Percentiles rank a stretch among this genome's conserved stretches.
Evolutionary conservation across 2,113 vertebrate species (phyloP).

Genomic region (Promerops cafer): DNA sequence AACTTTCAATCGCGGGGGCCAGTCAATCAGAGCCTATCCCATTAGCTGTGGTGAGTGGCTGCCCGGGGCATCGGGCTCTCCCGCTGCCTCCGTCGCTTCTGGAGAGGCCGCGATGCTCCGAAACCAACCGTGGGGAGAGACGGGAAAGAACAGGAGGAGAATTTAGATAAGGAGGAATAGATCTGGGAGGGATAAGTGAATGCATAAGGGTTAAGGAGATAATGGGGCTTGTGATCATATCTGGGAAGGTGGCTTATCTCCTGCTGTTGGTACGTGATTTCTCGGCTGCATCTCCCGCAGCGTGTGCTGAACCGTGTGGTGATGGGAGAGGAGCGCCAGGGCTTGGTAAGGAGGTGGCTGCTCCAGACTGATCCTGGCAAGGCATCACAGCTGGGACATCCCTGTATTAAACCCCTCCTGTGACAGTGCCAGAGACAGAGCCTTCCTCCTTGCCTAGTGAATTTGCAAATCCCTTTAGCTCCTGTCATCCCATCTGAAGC

Average conservation of each 20-base stretch:
- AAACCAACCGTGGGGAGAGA: background rate
- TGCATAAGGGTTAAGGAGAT: conserved; percentile 3
- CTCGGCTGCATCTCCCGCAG: background rate
- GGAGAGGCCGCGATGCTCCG: rapidly evolving
- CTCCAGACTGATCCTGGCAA: background rate
- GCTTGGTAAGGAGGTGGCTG: background rate
- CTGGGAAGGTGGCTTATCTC: conserved; percentile 1
- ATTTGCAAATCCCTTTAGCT: background rate
- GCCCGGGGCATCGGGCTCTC: background rate
- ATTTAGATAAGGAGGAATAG: background rate
- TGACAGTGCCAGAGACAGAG: background rate
- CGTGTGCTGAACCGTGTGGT: rapidly evolving
- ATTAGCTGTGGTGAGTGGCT: background rate
- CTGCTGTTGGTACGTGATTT: background rate
- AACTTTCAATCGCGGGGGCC: background rate
- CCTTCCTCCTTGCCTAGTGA: background rate
- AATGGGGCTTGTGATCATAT: background rate
- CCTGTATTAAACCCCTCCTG: background rate
- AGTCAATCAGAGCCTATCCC: conserved; percentile 1
- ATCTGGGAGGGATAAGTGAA: background rate
- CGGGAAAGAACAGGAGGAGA: background rate
- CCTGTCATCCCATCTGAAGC: background rate
- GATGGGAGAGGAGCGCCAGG: background rate
- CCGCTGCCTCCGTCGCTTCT: background rate
- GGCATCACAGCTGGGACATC: background rate